Base-by-base conservation (phyloP, 2,888 invertebrate species). In the Dolomedes plantarius region DNA sequence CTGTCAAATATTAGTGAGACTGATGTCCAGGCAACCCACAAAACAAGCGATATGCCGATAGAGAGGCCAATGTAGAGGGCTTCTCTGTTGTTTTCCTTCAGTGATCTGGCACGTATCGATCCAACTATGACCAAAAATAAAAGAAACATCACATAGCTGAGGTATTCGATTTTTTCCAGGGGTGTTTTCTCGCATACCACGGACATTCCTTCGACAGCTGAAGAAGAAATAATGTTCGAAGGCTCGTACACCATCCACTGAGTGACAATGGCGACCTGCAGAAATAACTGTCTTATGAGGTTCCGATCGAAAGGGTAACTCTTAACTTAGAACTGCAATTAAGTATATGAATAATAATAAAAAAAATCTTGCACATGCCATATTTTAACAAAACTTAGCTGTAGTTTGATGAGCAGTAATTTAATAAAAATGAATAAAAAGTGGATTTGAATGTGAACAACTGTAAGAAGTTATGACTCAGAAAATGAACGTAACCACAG, bases 31-130 rank as follows among this genome's bases (percentile, higher is more conserved):
- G 96, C 96, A 89, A 95, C 94, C 96, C 96, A 96, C 90, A 97
- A 94, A 74, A 96, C 96, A 87, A 97, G 95, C 88, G 95, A 94
- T 85, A 96, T 95, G 50, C 96, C 96, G 69, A 96, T 95, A 28
- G 97, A 95, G 89, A 96, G 93, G 13, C 97, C 97, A 89, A 98
- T 97, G 92, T 97, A 98, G 32, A 96, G 95, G 71, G 97, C 96
- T 92, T 98, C 98, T 76, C 97, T 94, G 91, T 97, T 97, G 92
- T 98, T 98, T 92, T 97, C 97, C 81, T 96, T 94, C 88, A 98
- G 96, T 73, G 96, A 95, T 68, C 92, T 91, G 74, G 97, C 96
- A 90, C 96, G 94, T 88, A 97, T 93, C 75, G 97, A 96, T 89
- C 97, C 93, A 79, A 96, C 94, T 86, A 96, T 95, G 83, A 97